These are phyloP conservation scores for Petrolisthes cinctipes DNA, from an alignment of 2,888 invertebrate species.

Conservation along the genomic window DNA sequence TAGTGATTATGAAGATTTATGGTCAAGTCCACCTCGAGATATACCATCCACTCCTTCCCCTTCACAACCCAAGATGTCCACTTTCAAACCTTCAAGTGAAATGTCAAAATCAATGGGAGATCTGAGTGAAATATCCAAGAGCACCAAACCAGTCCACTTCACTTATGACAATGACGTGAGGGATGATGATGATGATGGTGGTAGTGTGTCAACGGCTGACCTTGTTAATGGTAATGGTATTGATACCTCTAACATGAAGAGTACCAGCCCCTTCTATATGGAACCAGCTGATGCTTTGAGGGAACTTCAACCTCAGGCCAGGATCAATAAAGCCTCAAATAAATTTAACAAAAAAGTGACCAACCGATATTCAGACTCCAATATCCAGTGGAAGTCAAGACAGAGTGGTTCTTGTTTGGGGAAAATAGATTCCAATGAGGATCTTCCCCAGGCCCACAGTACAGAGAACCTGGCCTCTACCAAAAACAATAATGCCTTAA, in stretches of 20 bases:
- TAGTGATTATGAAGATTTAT: conserved; percentile 95
- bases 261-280: conserved; percentile 85
- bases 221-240: conserved; percentile 63
- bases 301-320: conserved; percentile 52
- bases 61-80: conserved; percentile 59
- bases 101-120: conserved; percentile 64
- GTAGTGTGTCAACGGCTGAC: conserved; percentile 66
- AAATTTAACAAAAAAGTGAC: conserved; percentile 41
- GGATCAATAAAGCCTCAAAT: conserved; percentile 56
- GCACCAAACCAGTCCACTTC: conserved; percentile 62
- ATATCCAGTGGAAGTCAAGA: conserved; percentile 64
- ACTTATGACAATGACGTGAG: conserved; percentile 67
- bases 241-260: conserved; percentile 62
- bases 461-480: conserved; percentile 39
- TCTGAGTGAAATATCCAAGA: conserved; percentile 59
- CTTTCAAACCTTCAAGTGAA: conserved; percentile 62
- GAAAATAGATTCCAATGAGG: conserved; percentile 60
- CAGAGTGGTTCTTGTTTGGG: conserved; percentile 42
- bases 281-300: conserved; percentile 86
- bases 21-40: conserved; percentile 76
- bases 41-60: conserved; percentile 64
- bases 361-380: conserved; percentile 64
- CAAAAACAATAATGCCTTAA: conserved; percentile 19
- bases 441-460: conserved; percentile 46
- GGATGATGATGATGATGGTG: conserved; percentile 50